Base-by-base conservation (phyloP, 2,888 invertebrate species). In the Incurvaria masculella region DNA sequence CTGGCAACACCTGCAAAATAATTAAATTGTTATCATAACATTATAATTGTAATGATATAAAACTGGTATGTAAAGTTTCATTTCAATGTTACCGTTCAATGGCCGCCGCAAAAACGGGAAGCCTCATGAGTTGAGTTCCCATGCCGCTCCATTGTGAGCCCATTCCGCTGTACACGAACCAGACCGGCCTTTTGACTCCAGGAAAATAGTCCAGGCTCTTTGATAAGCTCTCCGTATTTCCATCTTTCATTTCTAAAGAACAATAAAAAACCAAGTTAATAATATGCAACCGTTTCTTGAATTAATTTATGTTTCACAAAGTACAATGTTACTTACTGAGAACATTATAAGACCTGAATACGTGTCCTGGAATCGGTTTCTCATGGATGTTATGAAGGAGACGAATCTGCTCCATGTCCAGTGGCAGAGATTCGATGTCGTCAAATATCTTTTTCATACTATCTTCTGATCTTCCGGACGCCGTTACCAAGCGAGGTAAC, bases 131-230 rank as follows among this genome's bases (percentile, higher is more conserved):
- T 42, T 82, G 73, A 19, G 72, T 61, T 1, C 84, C 87, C 86
- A 88, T 87, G 20, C 83, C 84, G 26, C 78, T 65, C 87, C 87
- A 88, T 61, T 88, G 87, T 1, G 84, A 82, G 6, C 87, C 87
- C 86, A 88, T 87, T 6, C 88, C 88, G 50, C 87, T 84, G 70
- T 86, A 88, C 49, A 88, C 80, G 61, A 82, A 87, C 84, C 87
- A 88, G 6, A 88, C 65, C 1, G 86, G 84, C 1, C 80, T 62
- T 21, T 59, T 57, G 0, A 55, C 62, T 6, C 63, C 61, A 38
- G 71, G 66, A 23, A 60, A 68, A 50, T 69, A 66, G 11, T 61
- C 59, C 2, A 52, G 51, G 11, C 61, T 61, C 48, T 71, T 66
- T 10, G 50, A 38, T 2, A 72, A 49, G 19, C 57, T 56, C 1